A percentile compares a stretch with the other conserved stretches of the same genome.
Conservation (phyloP, 92 coral and sea anemone genomes). For the Chrysogorgia sp. region DNA sequence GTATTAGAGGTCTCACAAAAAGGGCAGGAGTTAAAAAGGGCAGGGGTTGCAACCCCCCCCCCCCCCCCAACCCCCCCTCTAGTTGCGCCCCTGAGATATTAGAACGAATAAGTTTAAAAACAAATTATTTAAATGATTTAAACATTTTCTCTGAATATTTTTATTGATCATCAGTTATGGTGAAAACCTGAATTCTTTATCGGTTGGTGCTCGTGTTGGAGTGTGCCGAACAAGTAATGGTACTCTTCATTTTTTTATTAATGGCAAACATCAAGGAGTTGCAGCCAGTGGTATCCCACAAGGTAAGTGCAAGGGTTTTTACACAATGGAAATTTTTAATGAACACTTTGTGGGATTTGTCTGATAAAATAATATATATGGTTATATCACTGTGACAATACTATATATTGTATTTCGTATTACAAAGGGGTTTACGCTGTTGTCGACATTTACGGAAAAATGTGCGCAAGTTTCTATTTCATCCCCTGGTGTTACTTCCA, state of each 20-base stretch:
- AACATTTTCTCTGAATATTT: neutral
- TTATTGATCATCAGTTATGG: neutral
- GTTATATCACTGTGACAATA: neutral
- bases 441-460: slow-evolving; percentile 87
- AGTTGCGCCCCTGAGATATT: too few species aligned
- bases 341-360: neutral
- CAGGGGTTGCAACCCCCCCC: too few species aligned
- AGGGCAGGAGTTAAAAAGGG: too few species aligned
- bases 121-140: neutral
- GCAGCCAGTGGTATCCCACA: slow-evolving; percentile 74
- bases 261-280: slow-evolving; percentile 80
- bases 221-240: slow-evolving; percentile 70
- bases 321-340: neutral
- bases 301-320: neutral
- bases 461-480: slow-evolving; percentile 80
- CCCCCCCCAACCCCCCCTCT: too few species aligned
- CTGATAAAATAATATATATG: neutral
- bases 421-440: slow-evolving; percentile 70
- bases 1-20: too few species aligned
- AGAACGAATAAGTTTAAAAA: neutral
- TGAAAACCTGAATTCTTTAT: neutral
- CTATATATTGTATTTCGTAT: neutral
- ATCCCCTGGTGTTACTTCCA: slow-evolving; percentile 25
- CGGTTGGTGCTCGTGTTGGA: slow-evolving; percentile 82
- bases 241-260: slow-evolving; percentile 79